Base-by-base conservation (phyloP, 2,113 vertebrate genomes). In the Neopipo cinnamomea region DNA sequence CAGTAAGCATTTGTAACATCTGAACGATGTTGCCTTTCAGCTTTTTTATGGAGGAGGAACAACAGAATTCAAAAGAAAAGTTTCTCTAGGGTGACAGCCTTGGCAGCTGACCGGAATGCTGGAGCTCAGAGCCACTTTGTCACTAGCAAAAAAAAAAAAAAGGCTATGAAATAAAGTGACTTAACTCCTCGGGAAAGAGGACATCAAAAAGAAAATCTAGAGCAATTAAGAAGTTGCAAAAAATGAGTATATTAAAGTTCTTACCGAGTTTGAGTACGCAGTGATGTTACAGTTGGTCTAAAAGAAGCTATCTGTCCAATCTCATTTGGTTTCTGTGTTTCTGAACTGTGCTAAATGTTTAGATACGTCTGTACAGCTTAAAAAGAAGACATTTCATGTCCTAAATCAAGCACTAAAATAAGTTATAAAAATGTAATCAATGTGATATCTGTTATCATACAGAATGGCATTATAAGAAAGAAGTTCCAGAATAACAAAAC, bases 1-100 rank as follows among this genome's bases (percentile, higher is more conserved):
- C 90, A 77, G 76, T 42, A 62, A 79, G 49, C 65, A 33, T 93
- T 85, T 93, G 15, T 86, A 89, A 78, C 39, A 18, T 89, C 66
- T 87, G 68, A 94, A 49, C 76, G 72, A 85, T 95, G 61, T 56
- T 94, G 55, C 68, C 86, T 95, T 95, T 94, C 66, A 87, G 68
- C 63, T 93, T 68, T 94, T 66, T 63, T 55, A 7, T 66, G 58
- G 79, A 85, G 67, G 30, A 93, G 28, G 58, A 91, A 47, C 41
- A 87, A 72, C 47, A 82, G 62, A 61, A 78, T 81, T 95, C n/a
- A 85, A 83, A 94, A 91, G 62, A 86, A 78, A 81, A 91, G 41
- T 89, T 93, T 95, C 89, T 91, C 95, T 94, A 77, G 93, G 85
- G 79, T 95, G 89, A 93, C 85, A 89, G 66, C 31, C 14, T 86